Base-by-base conservation (phyloP, 2,888 invertebrate species). In the Xestia xanthographa region DNA sequence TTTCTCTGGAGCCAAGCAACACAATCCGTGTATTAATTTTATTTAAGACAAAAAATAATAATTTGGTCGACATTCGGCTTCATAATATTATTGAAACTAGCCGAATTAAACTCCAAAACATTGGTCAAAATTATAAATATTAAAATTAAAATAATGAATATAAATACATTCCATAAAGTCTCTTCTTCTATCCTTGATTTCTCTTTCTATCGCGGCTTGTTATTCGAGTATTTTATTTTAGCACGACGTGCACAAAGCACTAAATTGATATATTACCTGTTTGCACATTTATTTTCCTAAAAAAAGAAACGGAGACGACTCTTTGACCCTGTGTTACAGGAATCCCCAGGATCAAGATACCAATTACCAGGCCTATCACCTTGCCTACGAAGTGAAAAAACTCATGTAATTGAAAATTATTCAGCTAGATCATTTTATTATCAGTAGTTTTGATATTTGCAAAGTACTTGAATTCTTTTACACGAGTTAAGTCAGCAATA, bases 341-440 rank as follows among this genome's bases (percentile, higher is more conserved):
- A 97, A 97, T 97, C 97, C 97, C 96, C 97, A 97, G 95, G 98
- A 98, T 95, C 98, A 98, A 97, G 98, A 98, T 97, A 98, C 98
- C 97, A 98, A 98, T 97, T 99, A 99, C 97, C 98, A 99, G 97
- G 99, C 99, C 97, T 99, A 99, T 97, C 99, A 99, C 97, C 98
- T 99, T 97, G 99, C 99, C 98, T 99, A 99, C 98, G 99, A 99
- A 99, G 99, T 99, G 98, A 99, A 99, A 98, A 99, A 99, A 98
- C 98, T 99, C 98, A 99, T 99, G 99, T 99, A 99, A 98, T 98
- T 94, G 91, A 92, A 92, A 93, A 92, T 92, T 95, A 88, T 88
- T 95, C 94, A 94, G 94, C 94, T 96, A 96, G 95, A 94, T 92
- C 87, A 90, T 92, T 92, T 90, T 88, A 84, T 83, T 89, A 89